phyloP scores from a whole-genome alignment of 2,888 invertebrate species.

The Acanthosepion pharaonis region DNA sequence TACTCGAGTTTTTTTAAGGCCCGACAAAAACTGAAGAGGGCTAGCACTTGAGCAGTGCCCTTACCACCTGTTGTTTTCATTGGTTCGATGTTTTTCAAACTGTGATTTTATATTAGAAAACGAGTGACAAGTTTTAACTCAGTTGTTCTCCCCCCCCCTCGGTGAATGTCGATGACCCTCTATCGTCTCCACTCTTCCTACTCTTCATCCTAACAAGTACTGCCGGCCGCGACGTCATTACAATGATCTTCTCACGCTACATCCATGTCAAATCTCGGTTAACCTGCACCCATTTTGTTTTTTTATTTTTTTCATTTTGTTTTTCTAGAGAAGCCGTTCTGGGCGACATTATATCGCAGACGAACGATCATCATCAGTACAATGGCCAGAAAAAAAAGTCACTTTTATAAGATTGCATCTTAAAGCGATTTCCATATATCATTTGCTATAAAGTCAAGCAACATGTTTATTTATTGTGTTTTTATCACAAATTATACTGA shows the following conservation, averaged over 20 bases:
- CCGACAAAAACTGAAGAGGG: no score
- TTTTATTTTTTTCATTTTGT: not conserved
- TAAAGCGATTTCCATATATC: no score
- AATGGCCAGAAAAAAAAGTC: not conserved
- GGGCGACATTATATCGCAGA: not conserved
- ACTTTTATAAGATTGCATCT: no score
- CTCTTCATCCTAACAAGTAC: not conserved
- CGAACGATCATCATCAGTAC: not conserved
- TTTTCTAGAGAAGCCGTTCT: not conserved
- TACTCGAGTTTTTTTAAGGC: no score
- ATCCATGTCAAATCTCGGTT: constrained; percentile 23
- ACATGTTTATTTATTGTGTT: no score
- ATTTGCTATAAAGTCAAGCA: no score
- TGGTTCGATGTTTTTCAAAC: not conserved
- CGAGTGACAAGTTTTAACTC: not conserved
- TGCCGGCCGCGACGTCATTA: not conserved
- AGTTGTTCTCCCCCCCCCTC: not conserved
- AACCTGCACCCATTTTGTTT: not conserved
- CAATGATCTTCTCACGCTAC: not conserved
- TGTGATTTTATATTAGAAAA: not conserved
- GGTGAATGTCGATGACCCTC: not conserved
- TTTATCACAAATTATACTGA: no score
- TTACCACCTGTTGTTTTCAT: not conserved
- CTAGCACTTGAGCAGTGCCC: no score
- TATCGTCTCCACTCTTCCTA: not conserved